Base-by-base conservation (phyloP, 2,797 vertebrate species). In the Thalassophryne amazonica region DNA sequence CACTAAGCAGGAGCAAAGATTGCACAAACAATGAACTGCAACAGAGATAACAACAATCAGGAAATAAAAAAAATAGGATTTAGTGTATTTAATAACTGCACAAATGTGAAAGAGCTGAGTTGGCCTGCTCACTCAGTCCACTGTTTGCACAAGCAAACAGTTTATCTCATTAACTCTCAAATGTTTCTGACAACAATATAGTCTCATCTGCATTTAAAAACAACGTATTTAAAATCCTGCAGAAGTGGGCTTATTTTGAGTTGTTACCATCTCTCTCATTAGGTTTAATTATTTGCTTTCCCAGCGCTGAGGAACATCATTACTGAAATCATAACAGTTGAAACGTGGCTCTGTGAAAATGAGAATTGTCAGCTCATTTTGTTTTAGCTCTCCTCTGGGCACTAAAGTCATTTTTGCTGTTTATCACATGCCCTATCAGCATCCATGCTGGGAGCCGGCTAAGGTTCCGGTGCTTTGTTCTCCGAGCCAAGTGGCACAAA, bases 401-500 rank as follows among this genome's bases (percentile, higher is more conserved):
- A 57, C 39, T 3, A 29, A 33, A 71, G 74, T 68, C 70, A 48
- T 71, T 82, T 69, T 29, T 69, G 47, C 46, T 54, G 45, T 74
- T 82, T 70, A 86, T 85, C 69, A 60, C 38, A 66, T 37, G 55
- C 65, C 73, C 51, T 21, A 60, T 76, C 68, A 36, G 50, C 51
- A 41, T 53, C 58, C 56, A 56, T 59, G 32, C 66, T 48, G 31
- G 31, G 36, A 70, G 49, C 33, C 68, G 63, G 78, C 66, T 45
- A 61, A 60, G 53, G 41, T 73, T 73, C 72, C 48, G 65, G 15
- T 2, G 21, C 83, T 89, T 90, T 88, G 78, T 84, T 87, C 81
- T 63, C 3, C 0, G n/a, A 59, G 83, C 83, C 78, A 86, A 87
- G 55, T 4, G 25, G 39, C 13, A 25, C 38, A 69, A 57, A 75